Conservation (phyloP, 1,140 invertebrate genomes). For the Amyelois transitella region DNA sequence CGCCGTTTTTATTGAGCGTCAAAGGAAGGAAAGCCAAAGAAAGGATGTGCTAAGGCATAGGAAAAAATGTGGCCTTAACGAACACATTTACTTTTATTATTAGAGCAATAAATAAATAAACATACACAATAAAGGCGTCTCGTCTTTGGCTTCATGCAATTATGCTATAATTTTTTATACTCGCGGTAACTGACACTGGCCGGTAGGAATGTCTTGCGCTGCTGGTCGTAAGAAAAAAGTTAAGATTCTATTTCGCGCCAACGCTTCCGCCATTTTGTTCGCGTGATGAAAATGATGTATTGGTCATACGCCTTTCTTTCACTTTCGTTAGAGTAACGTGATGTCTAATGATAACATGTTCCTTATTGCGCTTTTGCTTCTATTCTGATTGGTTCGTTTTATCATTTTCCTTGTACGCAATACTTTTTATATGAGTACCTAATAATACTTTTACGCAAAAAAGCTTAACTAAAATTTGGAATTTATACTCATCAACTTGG, state of each 20-base stretch:
- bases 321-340: slow-evolving; percentile 51
- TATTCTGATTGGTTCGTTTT: neutral
- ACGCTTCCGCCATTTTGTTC: slow-evolving; percentile 53
- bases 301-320: slow-evolving; percentile 60
- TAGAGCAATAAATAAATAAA: neutral
- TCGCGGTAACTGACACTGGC: slow-evolving; percentile 61
- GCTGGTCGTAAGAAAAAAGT: slow-evolving; percentile 51
- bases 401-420: neutral
- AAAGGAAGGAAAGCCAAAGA: neutral
- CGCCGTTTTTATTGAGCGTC: neutral
- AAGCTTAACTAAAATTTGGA: too few relatives aligned
- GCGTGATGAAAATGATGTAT: slow-evolving; percentile 70
- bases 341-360: slow-evolving; percentile 26
- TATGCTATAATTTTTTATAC: slow-evolving; percentile 23
- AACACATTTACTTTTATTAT: neutral
- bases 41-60: neutral
- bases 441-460: too few relatives aligned
- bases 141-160: neutral
- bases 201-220: slow-evolving; percentile 46
- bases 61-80: too few relatives aligned
- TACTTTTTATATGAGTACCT: neutral
- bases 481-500: too few relatives aligned
- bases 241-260: slow-evolving; percentile 60
- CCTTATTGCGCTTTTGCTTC: slow-evolving; percentile 19
- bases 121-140: neutral